Evolutionary conservation across 2,113 vertebrate genomes (phyloP).

Genomic region (Proterorhinus semilunaris): DNA sequence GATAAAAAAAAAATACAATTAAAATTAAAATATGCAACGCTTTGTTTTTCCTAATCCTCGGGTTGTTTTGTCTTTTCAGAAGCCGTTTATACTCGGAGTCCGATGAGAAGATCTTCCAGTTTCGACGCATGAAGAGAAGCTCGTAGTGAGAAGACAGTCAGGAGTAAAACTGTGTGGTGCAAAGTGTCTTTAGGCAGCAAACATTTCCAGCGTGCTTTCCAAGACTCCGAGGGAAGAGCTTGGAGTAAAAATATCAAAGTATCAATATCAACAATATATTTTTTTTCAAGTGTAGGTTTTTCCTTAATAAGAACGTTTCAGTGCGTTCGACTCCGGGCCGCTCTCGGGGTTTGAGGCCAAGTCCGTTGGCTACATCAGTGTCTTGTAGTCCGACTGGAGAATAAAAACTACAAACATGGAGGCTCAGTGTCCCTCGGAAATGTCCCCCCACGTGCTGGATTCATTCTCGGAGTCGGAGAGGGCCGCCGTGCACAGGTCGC

Average conservation of each 20-base stretch:
- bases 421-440: conserved; percentile 74
- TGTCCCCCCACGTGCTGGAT: conserved; percentile 61
- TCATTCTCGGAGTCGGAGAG: conserved; percentile 75
- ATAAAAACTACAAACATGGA: conserved; percentile 9
- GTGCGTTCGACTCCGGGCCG: conserved; percentile 45
- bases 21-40: no score
- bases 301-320: background rate
- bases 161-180: background rate
- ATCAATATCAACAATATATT: conserved; percentile 12
- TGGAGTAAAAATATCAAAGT: background rate
- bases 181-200: conserved; percentile 1
- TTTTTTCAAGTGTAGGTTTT: conserved; percentile 26
- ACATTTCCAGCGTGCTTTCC: conserved; percentile 5
- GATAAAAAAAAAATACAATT: no score
- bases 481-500: conserved; percentile 76
- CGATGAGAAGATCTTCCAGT: background rate
- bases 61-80: no score
- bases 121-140: background rate
- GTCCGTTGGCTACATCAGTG: conserved; percentile 36
- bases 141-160: background rate
- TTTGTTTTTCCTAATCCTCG: no score
- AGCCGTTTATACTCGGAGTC: no score
- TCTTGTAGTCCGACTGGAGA: conserved; percentile 15
- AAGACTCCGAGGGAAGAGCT: background rate
- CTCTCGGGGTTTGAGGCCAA: background rate